Evolutionary conservation across 2,888 invertebrate genomes (phyloP), one percentile per base, ranked within the genome.

Genomic region (Scelioninae gen. 1): DNA sequence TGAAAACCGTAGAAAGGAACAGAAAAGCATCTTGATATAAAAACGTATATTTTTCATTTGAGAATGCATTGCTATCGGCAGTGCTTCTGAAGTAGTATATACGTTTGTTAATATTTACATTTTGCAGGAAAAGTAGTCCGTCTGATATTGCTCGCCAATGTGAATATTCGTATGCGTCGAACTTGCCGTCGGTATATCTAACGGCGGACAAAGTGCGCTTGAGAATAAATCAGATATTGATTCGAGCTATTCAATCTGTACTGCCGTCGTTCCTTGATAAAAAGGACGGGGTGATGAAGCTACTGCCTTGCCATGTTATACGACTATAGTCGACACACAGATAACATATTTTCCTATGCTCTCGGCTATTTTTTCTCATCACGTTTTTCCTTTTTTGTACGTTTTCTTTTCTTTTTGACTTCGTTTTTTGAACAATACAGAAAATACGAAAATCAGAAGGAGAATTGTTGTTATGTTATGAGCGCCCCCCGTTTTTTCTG

Each of bases 141-240:
- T 78, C 75, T 66, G 83, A 79, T 83, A 79, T 83, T 83, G 79
- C 79, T 76, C 79, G 79, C 71, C 79, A 76, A 83, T 72, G 83
- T 76, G 83, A 83, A 80, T 83, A 83, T 83, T 79, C 83, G 80
- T 80, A 74, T 76, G 76, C 83, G 79, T 76, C 71, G 79, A 79
- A 76, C 60, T 79, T 79, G 71, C 65, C 63, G 66, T 83, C 75
- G 79, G 71, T 83, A 76, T 76, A 75, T 83, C 76, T 66, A 76
- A 69, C 58, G 72, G 66, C 83, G 83, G 83, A 83, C 80, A 83
- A 83, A 80, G 74, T 85, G 85, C 85, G 85, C 85, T 84, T 78
- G 86, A 86, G 85, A 87, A 87, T 87, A 88, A 87, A 88, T 87
- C 87, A 86, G 86, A 84, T 88, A 88, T 88, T 87, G 88, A 88